Evolutionary conservation across 1,140 invertebrate genomes (phyloP), one percentile per base, ranked within the genome.

Genomic region (Condylostylus longicornis): DNA sequence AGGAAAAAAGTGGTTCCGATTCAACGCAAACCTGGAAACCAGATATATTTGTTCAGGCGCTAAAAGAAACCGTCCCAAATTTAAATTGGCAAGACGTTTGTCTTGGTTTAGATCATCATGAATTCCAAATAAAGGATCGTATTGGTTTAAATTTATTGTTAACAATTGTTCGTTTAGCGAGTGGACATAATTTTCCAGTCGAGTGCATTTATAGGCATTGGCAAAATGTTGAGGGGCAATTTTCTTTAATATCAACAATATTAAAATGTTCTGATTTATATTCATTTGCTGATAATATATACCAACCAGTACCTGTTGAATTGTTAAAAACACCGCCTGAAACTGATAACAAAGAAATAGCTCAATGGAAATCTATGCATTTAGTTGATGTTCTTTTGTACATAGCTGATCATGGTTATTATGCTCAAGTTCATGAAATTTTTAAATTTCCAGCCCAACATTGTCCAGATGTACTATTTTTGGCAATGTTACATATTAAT

Each of bases 11-110:
- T 31, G 4, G 58, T 64, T 58, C 40, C 46, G 54, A 48, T 41
- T 61, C 48, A 27, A 62, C 57, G 65, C 38, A 68, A n/a, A 74
- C 81, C 3, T 97, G 90, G 90, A 94, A 93, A 64, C 72, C 89
- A 9, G 90, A 96, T 53, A 71, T 89, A 33, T 94, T 95, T 60
- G 77, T 94, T 7, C 80, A 90, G 54, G 76, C 83, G 23, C 57
- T 94, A 7, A 88, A 91, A 60, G 90, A 95, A 58, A 64, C 89
- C 43, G 79, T 83, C 47, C 78, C 82, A 7, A 80, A 77, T 48
- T 58, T 96, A 21, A 78, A 79, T 48, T 96, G 91, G 89, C 86
- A 79, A 50, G 91, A 95, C 50, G 86, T 97, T 0, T 77, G 94
- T 31, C 58, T 76, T 37, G 84, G 94, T 56, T 44, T 58, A 10